Conservation (phyloP, 1,140 invertebrate species). For the Drosophila burlai region DNA sequence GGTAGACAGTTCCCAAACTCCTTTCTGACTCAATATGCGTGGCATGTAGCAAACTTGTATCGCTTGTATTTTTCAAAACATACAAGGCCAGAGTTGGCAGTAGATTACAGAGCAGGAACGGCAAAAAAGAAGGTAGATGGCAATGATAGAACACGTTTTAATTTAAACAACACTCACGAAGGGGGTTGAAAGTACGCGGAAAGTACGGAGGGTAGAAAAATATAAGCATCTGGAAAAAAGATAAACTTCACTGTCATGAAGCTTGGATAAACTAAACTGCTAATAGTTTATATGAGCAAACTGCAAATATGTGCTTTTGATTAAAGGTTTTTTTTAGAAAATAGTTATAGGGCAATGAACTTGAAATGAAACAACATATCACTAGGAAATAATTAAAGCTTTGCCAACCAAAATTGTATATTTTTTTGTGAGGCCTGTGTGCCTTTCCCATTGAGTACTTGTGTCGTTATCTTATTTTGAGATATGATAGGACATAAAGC, state of each 20-base stretch:
- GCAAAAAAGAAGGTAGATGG: conserved; percentile 65
- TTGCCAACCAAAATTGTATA: no score
- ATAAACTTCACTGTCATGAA: background rate
- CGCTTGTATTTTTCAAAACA: conserved; percentile 45
- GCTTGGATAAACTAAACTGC: no score
- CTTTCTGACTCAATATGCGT: conserved; percentile 29
- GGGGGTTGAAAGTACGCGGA: background rate
- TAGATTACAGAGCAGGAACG: conserved; percentile 43
- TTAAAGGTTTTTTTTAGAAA: background rate
- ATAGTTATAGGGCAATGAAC: no score
- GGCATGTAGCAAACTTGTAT: conserved; percentile 47
- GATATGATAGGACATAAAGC: background rate
- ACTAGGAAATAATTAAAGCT: background rate
- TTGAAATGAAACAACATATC: background rate
- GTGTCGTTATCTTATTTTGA: background rate
- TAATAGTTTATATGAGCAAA: background rate
- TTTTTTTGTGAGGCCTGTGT: no score
- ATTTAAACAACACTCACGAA: conserved; percentile 55
- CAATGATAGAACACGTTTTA: conserved; percentile 84
- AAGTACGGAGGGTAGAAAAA: background rate
- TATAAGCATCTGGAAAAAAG: background rate
- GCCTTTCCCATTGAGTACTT: background rate
- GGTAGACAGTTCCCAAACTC: background rate
- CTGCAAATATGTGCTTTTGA: conserved; percentile 1
- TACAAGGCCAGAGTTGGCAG: conserved; percentile 46